Evolutionary conservation across 2,888 invertebrate genomes (phyloP), one percentile per base, ranked within the genome.

Genomic region (Heteropelma amictum): DNA sequence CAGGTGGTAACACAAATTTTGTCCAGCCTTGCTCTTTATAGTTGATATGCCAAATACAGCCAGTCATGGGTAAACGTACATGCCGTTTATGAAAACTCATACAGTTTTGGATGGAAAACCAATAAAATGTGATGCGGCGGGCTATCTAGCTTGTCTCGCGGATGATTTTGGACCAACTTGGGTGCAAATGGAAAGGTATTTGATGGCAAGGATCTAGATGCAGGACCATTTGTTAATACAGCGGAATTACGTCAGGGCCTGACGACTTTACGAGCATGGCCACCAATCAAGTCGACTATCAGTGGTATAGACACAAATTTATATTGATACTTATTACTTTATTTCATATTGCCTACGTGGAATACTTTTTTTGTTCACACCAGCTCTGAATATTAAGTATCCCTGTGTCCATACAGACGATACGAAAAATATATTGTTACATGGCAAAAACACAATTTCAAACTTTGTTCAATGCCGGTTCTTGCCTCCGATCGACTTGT

Each of bases 201-300:
- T 77, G 67, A 79, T 72, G 81, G 79, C 79, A 76, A 82, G 82
- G 81, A 81, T 84, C 82, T 89, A 87, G 83, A 88, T 87, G 88
- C 81, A 81, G 80, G 76, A 78, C 82, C 82, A 82, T 84, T 81
- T 82, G 80, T 82, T 83, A 81, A 84, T 83, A 82, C 86, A 87
- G 83, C 83, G 56, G 78, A 82, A 79, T 77, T 72, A 84, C 86
- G 85, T 84, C 84, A 84, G 81, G 86, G 84, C 85, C 87, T 82
- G 80, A 82, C 81, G 83, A 77, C 83, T 76, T 83, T 67, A 82
- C 82, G 85, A 89, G 83, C 78, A 90, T 90, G 90, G 90, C 90
- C 87, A 89, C 89, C 81, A 88, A 87, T 83, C 90, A 90, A 84
- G 89, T 89, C 80, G 90, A 90, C 84, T 90, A 90, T 82, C 90